phyloP scores from a whole-genome alignment of 2,113 vertebrate species.

The Phyllostomus hastatus region DNA sequence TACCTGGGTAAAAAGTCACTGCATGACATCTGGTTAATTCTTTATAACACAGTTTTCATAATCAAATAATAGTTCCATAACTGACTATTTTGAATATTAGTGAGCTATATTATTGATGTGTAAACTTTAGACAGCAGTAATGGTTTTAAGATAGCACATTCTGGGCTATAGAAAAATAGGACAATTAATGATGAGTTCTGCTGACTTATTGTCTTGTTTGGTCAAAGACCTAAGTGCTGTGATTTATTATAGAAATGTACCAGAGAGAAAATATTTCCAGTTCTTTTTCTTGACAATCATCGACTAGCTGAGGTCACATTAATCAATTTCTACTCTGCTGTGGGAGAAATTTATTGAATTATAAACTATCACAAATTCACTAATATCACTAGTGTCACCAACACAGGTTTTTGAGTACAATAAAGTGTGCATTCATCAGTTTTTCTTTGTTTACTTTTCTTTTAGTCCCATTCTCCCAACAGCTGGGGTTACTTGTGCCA shows the following conservation, averaged over 20 bases:
- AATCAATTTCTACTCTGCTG: conserved; percentile 12
- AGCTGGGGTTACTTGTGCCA: background rate
- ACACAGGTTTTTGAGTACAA: background rate
- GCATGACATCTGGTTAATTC: background rate
- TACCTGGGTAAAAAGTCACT: background rate
- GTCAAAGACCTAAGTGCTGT: conserved; percentile 6
- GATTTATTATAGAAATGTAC: conserved; percentile 32
- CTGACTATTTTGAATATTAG: background rate
- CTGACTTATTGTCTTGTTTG: conserved; percentile 2
- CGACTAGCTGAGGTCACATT: background rate
- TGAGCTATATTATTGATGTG: background rate
- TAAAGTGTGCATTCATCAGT: background rate
- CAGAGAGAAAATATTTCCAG: background rate
- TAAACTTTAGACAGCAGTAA: background rate
- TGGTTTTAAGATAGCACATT: background rate
- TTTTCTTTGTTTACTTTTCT: background rate
- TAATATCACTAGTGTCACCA: background rate
- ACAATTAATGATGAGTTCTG: conserved; percentile 4
- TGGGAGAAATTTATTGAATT: background rate
- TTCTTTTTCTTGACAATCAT: conserved; percentile 27
- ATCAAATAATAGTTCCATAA: background rate
- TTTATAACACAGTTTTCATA: conserved; percentile 20
- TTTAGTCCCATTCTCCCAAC: background rate
- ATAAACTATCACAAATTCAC: background rate
- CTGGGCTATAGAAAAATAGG: background rate